A percentile compares a stretch with the other conserved stretches of the same genome.
Conservation (phyloP, 2,888 invertebrate species). For the Stenotaenia linearis region DNA sequence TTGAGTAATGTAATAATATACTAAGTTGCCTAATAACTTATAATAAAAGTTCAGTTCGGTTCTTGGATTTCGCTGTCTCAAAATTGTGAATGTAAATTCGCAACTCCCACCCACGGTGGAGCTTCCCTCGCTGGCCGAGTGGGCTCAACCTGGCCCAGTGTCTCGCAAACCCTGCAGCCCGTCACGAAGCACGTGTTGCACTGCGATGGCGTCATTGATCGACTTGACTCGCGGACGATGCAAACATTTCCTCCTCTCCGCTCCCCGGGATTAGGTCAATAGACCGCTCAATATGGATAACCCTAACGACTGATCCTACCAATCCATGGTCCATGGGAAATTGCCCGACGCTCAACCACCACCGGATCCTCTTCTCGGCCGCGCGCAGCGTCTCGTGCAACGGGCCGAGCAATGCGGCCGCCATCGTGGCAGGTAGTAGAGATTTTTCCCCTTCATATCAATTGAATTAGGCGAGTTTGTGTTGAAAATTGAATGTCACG, state of each 20-base stretch:
- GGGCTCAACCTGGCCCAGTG: not conserved
- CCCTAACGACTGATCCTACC: not conserved
- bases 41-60: too few relatives aligned
- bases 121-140: conserved; percentile 1
- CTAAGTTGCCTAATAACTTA: too few relatives aligned
- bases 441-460: too few relatives aligned
- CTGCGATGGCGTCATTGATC: conserved; percentile 15
- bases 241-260: not conserved
- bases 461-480: too few relatives aligned
- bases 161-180: not conserved
- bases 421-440: not conserved
- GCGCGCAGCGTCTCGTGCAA: not conserved
- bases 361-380: not conserved
- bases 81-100: too few relatives aligned
- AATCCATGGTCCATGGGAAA: not conserved
- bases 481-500: not conserved
- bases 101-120: not conserved
- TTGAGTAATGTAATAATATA: too few relatives aligned
- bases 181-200: conserved; percentile 19
- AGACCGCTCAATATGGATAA: not conserved
- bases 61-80: too few relatives aligned
- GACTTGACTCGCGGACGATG: not conserved
- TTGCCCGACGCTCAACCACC: not conserved
- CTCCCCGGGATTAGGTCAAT: not conserved
- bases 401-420: not conserved